phyloP scores from a whole-genome alignment of 2,113 vertebrate species.

The Colius striatus region DNA sequence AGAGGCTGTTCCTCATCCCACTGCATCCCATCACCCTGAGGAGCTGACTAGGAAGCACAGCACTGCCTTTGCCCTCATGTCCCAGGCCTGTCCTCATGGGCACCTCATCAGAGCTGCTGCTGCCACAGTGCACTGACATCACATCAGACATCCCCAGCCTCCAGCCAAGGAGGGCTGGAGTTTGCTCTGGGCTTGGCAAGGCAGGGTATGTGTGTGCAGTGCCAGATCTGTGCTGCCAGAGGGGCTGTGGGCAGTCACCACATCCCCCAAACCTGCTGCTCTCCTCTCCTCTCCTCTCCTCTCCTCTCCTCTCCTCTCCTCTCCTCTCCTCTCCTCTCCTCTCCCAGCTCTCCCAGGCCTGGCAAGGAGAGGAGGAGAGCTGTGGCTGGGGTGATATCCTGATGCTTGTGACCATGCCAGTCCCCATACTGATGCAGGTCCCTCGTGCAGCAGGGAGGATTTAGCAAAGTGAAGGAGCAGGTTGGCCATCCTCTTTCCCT shows the following conservation, averaged over 20 bases:
- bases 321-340: not conserved
- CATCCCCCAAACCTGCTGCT: not conserved
- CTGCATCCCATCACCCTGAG: not conserved
- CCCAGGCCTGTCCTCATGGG: not conserved
- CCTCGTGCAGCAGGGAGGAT: too few relatives aligned
- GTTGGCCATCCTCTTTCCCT: not conserved
- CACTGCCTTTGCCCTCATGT: not conserved
- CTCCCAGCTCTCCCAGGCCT: not conserved
- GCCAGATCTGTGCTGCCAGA: too few relatives aligned
- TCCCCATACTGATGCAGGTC: accelerated
- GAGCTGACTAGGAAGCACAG: not conserved
- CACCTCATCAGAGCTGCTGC: not conserved
- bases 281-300: not conserved
- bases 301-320: not conserved
- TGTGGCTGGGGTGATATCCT: accelerated
- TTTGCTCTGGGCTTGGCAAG: too few relatives aligned
- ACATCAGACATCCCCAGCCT: not conserved
- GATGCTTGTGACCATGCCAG: too few relatives aligned
- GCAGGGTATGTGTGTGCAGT: too few relatives aligned
- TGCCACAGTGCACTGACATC: not conserved
- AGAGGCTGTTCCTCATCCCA: not conserved
- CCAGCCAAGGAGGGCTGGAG: too few relatives aligned
- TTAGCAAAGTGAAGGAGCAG: not conserved
- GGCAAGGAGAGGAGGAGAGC: not conserved
- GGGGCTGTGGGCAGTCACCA: not conserved